Base-by-base conservation (phyloP, 2,797 vertebrate species). In the Thalassophryne amazonica region DNA sequence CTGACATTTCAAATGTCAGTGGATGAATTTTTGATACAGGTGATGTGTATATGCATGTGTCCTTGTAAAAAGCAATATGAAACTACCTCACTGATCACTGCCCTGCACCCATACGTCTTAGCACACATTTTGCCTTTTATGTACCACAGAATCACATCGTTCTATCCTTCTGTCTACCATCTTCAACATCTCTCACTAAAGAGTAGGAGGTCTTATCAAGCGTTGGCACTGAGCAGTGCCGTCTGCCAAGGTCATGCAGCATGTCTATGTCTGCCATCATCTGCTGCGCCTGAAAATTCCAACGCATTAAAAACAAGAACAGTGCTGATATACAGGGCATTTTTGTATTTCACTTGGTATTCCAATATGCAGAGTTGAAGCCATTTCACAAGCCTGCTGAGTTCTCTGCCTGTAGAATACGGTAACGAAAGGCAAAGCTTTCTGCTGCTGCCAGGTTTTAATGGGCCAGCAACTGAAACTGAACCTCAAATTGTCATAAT, bases 401-500 rank as follows among this genome's bases (percentile, higher is more conserved):
- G 43, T 62, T 65, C 70, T 53, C 65, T 70, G 55, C 60, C 60
- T 73, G 68, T 66, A 76, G 67, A 60, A 58, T 39, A 53, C 27
- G n/a, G 17, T 36, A 9, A 64, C 61, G 55, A 69, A 45, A 73
- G 47, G 48, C 53, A 60, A 66, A 54, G 21, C 39, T 57, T 13
- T 13, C 23, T 18, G 24, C 68, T 77, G 61, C 60, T 79, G 64
- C 65, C 72, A 61, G 62, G 60, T 81, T 87, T 86, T 84, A 87
- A 87, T 86, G 66, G 84, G 77, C 75, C 69, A 46, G 72, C 73
- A 80, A 77, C 71, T 83, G 78, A 84, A 81, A 79, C 82, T 69
- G 74, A 81, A 84, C 69, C 78, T 83, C 75, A 77, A 84, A 86
- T 87, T 84, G 86, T 79, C 69, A 66, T 86, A 87, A 87, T 84